Evolutionary conservation across 2,113 vertebrate genomes (phyloP).

Genomic region (Syngnathus typhle): DNA sequence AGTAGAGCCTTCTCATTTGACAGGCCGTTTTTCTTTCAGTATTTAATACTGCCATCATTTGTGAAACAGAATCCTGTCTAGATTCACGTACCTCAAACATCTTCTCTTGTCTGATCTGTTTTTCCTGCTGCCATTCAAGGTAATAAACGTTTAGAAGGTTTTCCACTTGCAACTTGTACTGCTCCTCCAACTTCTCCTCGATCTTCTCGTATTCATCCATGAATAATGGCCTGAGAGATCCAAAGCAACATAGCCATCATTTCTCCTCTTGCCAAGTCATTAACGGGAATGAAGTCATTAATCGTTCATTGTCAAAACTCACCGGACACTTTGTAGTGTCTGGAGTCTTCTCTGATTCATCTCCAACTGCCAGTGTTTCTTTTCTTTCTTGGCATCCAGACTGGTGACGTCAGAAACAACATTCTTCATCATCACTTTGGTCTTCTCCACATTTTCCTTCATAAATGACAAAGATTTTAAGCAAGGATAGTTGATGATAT

Average conservation of each 20-base stretch:
- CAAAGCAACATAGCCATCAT: background rate
- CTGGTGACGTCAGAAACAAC: constrained; percentile 85
- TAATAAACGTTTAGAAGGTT: constrained; percentile 85
- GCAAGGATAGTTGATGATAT: background rate
- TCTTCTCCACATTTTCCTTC: constrained; percentile 84
- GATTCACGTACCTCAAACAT: constrained; percentile 79
- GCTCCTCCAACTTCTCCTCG: constrained; percentile 91
- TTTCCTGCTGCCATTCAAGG: constrained; percentile 87
- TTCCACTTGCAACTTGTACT: constrained; percentile 81
- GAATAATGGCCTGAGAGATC: constrained; percentile 80
- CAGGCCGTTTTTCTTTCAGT: no score
- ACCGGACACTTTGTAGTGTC: constrained; percentile 90
- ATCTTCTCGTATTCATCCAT: constrained; percentile 98
- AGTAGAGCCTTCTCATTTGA: no score
- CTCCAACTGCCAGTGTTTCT: constrained; percentile 87
- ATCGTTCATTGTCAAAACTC: no score
- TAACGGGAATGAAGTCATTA: background rate
- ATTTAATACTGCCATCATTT: no score
- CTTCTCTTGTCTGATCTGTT: constrained; percentile 81
- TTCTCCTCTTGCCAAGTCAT: background rate
- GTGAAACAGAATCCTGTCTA: no score
- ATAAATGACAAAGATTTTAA: background rate
- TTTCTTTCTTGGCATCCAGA: constrained; percentile 91
- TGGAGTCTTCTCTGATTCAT: constrained; percentile 88
- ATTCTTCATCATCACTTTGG: constrained; percentile 84